These are phyloP conservation scores for Sceloporus undulatus DNA, from an alignment of 2,113 vertebrate species.

Conservation along the genomic window DNA sequence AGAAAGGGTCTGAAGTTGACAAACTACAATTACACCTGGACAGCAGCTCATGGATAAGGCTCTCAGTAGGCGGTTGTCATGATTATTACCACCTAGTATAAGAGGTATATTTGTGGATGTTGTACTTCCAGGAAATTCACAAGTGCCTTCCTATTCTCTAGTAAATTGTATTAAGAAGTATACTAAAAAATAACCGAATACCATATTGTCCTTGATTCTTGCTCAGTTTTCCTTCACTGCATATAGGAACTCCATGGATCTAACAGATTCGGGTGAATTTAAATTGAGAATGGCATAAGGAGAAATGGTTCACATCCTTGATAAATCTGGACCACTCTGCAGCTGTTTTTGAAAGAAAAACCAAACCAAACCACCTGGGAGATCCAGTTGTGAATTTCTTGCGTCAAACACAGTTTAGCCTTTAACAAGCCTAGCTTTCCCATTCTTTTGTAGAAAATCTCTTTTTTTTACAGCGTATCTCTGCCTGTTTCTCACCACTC, in stretches of 20 bases:
- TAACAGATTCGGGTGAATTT: neutral
- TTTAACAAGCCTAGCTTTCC: slow-evolving; percentile 58
- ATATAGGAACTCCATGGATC: neutral
- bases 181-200: slow-evolving; percentile 48
- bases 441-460: slow-evolving; percentile 58
- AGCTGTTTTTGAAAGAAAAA: neutral
- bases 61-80: too few species aligned
- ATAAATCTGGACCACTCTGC: neutral
- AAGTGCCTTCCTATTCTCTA: neutral
- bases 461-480: slow-evolving; percentile 38
- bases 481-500: slow-evolving; percentile 4
- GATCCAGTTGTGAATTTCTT: neutral
- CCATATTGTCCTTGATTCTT: slow-evolving; percentile 57
- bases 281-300: neutral
- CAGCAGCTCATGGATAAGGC: too few species aligned
- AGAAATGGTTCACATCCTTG: neutral
- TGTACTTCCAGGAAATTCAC: too few species aligned
- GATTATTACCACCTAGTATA: too few species aligned
- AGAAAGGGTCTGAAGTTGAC: neutral
- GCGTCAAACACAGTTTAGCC: neutral
- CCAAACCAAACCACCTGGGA: neutral
- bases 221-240: slow-evolving; percentile 49
- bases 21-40: neutral
- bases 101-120: too few species aligned
- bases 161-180: too few species aligned